phyloP scores from a whole-genome alignment of 2,113 vertebrate species.

The Macquaria ambigua region DNA sequence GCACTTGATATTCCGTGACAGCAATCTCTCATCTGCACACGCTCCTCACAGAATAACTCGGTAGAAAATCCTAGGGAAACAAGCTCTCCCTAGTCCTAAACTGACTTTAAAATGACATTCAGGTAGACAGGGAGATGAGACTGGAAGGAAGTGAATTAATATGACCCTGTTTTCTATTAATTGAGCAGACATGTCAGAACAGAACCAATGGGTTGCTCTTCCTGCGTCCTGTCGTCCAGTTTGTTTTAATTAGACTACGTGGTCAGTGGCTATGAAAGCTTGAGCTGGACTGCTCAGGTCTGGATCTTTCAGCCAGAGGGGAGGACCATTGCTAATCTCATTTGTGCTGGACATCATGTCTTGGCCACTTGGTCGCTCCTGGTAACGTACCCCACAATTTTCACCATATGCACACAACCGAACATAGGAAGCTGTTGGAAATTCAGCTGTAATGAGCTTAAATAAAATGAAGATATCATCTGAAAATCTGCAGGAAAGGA shows the following conservation, averaged over 20 bases:
- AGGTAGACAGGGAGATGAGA: slow-evolving; percentile 8
- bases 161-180: slow-evolving; percentile 7
- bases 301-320: slow-evolving; percentile 22
- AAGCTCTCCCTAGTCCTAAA: background rate
- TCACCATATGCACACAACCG: background rate
- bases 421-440: slow-evolving; percentile 15
- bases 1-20: slow-evolving; percentile 75
- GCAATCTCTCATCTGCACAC: slow-evolving; percentile 59
- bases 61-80: slow-evolving; percentile 9
- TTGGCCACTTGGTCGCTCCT: slow-evolving; percentile 1
- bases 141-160: background rate
- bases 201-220: background rate
- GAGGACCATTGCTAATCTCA: slow-evolving; percentile 29
- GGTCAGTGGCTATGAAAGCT: background rate
- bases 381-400: slow-evolving; percentile 19
- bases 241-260: background rate
- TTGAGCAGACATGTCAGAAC: slow-evolving; percentile 9
- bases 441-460: slow-evolving; percentile 17
- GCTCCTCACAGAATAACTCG: slow-evolving; percentile 8
- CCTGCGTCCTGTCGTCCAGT: background rate
- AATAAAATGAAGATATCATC: slow-evolving; percentile 31
- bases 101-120: slow-evolving; percentile 32
- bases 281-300: slow-evolving; percentile 7
- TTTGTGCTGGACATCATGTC: slow-evolving; percentile 37
- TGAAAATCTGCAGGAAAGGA: slow-evolving; percentile 9